Percentiles rank a stretch among this genome's conserved stretches.
phyloP scores from a whole-genome alignment of 1,140 invertebrate genomes.

The Bombus waltoni region DNA sequence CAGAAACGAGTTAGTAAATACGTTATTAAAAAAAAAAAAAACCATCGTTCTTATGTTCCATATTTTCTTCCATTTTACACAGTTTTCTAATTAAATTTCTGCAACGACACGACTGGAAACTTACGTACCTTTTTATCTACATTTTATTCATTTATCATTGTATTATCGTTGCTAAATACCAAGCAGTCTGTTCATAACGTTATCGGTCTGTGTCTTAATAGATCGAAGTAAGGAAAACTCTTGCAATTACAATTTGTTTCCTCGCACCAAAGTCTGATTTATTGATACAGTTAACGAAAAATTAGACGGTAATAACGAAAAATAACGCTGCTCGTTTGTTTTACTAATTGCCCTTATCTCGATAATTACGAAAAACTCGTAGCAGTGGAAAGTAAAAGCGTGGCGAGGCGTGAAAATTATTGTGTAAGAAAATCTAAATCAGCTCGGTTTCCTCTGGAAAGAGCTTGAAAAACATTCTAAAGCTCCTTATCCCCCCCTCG shows the following conservation, averaged over 20 bases:
- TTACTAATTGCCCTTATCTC: constrained; percentile 64
- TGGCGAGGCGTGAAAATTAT: constrained; percentile 51
- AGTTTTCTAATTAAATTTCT: not conserved
- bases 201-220: no score
- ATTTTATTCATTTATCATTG: not conserved
- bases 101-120: not conserved
- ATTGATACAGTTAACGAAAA: not conserved
- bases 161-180: not conserved
- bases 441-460: not conserved
- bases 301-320: constrained; percentile 15
- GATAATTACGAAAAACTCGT: constrained; percentile 55
- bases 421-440: constrained; percentile 51
- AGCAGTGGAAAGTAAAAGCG: constrained; percentile 73
- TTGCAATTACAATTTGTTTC: not conserved
- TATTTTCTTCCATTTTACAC: not conserved
- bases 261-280: not conserved
- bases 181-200: not conserved
- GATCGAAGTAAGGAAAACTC: not conserved
- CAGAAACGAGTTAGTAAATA: not conserved
- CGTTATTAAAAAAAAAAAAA: not conserved
- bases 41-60: no score
- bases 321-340: constrained; percentile 62
- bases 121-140: not conserved
- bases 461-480: not conserved
- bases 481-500: not conserved